Conservation (phyloP, 1,140 invertebrate genomes). For the Camponotus floridanus region DNA sequence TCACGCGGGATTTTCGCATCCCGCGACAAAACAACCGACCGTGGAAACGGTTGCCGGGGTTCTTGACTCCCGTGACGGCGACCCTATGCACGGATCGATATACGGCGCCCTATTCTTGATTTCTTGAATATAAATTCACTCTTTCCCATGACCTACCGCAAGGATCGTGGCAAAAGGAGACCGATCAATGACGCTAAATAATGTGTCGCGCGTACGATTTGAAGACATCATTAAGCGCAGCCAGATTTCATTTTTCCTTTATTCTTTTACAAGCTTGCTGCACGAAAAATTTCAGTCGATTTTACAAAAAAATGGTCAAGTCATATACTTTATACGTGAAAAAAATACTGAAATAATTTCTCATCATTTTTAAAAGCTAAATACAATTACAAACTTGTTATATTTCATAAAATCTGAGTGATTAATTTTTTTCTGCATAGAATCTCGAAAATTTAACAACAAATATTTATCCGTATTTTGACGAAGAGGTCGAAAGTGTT, state of each 20-base stretch:
- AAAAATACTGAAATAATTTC: too few relatives aligned
- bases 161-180: slow-evolving; percentile 31
- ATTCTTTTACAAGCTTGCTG: background rate
- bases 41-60: slow-evolving; percentile 81
- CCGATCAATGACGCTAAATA: background rate
- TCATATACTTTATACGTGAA: too few relatives aligned
- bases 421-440: too few relatives aligned
- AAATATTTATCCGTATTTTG: too few relatives aligned
- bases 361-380: too few relatives aligned
- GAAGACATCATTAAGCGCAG: background rate
- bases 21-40: slow-evolving; percentile 75
- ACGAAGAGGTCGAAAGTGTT: too few relatives aligned
- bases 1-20: slow-evolving; percentile 45
- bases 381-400: too few relatives aligned
- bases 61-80: slow-evolving; percentile 70
- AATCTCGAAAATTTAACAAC: too few relatives aligned
- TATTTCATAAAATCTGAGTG: too few relatives aligned
- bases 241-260: background rate
- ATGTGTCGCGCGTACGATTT: background rate
- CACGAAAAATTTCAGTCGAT: too few relatives aligned
- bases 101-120: slow-evolving; percentile 62
- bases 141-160: slow-evolving; percentile 56
- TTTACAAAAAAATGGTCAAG: too few relatives aligned
- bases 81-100: slow-evolving; percentile 78
- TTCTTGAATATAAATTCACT: slow-evolving; percentile 65